Percentiles rank a stretch among this genome's conserved stretches.
Conservation (phyloP, 2,888 invertebrate species). For the Parapristionchus giblindavisi region DNA sequence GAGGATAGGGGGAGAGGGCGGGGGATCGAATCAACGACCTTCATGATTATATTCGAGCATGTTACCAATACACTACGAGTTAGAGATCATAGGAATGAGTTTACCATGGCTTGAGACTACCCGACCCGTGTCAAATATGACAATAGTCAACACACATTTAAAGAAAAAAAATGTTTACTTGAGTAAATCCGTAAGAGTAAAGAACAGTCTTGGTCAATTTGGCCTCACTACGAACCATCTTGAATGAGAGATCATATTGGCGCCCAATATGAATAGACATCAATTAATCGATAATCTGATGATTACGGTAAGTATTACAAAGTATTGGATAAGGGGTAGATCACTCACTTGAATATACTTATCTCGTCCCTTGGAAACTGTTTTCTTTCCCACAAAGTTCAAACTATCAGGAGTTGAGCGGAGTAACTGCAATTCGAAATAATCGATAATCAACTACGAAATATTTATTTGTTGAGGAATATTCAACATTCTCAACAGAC, state of each 20-base stretch:
- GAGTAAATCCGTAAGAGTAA: slow-evolving; percentile 63
- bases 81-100: background rate
- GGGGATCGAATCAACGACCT: background rate
- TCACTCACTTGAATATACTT: slow-evolving; percentile 38
- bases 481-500: no score
- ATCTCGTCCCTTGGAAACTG: slow-evolving; percentile 18
- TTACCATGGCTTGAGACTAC: slow-evolving; percentile 81
- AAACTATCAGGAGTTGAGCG: slow-evolving; percentile 38
- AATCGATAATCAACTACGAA: background rate
- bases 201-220: slow-evolving; percentile 70
- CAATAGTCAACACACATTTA: no score
- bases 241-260: slow-evolving; percentile 69
- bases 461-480: no score
- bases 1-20: background rate
- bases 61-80: background rate
- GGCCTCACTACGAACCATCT: slow-evolving; percentile 72
- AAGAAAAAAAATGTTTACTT: slow-evolving; percentile 44
- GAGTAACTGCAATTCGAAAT: slow-evolving; percentile 22
- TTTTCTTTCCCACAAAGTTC: slow-evolving; percentile 31
- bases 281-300: no score
- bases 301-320: no score
- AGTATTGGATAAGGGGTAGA: no score
- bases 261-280: slow-evolving; percentile 44
- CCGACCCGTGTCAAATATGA: slow-evolving; percentile 85
- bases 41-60: background rate